phyloP scores from a whole-genome alignment of 2,113 vertebrate species.

The Podiceps cristatus region DNA sequence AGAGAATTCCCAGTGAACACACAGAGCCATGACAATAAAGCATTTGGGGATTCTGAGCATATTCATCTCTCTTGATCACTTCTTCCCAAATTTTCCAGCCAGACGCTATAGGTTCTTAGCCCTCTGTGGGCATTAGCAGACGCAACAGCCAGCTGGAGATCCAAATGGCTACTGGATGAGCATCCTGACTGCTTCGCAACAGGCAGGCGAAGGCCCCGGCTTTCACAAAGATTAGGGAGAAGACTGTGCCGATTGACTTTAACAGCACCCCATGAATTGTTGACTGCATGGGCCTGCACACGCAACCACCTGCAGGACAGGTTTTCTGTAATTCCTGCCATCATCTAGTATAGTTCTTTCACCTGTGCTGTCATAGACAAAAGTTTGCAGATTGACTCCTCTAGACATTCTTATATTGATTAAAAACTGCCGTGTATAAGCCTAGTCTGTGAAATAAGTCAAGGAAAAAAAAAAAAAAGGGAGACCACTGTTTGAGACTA shows the following conservation, averaged over 20 bases:
- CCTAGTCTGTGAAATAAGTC: not conserved
- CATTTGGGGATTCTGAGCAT: not conserved
- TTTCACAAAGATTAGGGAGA: not conserved
- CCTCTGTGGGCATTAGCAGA: not conserved
- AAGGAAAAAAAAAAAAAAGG: not conserved
- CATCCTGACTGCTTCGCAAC: not conserved
- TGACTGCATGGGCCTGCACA: not conserved
- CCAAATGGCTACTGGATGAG: not conserved
- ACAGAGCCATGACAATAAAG: not conserved
- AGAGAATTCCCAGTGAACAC: not conserved
- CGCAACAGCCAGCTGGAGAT: not conserved
- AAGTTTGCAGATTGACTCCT: not conserved
- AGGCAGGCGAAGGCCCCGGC: fast-evolving
- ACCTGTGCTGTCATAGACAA: not conserved
- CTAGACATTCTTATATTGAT: not conserved
- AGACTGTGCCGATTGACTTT: not conserved
- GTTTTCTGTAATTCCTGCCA: not conserved
- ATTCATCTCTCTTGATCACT: not conserved
- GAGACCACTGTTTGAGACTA: not conserved
- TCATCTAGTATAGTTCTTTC: not conserved
- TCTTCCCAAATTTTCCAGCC: not conserved
- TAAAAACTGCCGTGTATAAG: not conserved
- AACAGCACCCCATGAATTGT: not conserved
- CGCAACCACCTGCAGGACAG: not conserved
- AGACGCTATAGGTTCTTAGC: not conserved